phyloP scores from a whole-genome alignment of 2,888 invertebrate species.

The Pilophorus perplexus region DNA sequence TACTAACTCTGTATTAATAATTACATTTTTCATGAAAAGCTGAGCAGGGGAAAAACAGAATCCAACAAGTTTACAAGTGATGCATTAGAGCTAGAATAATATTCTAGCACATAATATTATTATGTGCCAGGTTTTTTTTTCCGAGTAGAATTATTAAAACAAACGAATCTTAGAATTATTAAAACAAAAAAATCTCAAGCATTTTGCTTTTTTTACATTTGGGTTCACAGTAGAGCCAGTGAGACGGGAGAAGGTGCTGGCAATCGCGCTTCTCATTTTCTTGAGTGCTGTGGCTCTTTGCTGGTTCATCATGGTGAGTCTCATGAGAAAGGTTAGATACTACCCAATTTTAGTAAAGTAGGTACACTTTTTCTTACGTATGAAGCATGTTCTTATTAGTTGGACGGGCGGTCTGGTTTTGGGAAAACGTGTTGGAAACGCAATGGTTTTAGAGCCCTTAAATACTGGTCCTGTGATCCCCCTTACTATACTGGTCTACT shows the following conservation, averaged over 20 bases:
- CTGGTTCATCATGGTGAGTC: constrained; percentile 41
- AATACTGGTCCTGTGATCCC: not conserved
- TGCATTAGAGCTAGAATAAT: no score
- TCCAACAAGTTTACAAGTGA: no score
- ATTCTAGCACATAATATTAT: no score
- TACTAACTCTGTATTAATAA: no score
- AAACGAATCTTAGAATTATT: not conserved
- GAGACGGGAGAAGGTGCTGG: constrained; percentile 25
- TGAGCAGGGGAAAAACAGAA: no score
- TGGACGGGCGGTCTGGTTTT: no score
- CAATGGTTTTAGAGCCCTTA: not conserved
- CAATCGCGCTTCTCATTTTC: constrained; percentile 22
- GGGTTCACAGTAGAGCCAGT: constrained; percentile 24
- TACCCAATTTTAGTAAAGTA: constrained; percentile 1
- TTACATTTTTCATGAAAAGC: no score
- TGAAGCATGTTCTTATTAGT: no score
- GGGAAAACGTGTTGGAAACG: no score
- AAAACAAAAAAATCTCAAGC: not conserved
- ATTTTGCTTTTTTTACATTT: not conserved
- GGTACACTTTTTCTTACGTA: no score
- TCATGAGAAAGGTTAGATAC: not conserved
- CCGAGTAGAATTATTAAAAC: not conserved
- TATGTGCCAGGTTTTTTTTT: not conserved
- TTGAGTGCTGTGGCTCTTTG: constrained; percentile 25
- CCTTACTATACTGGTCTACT: no score